Conservation (phyloP, 2,797 vertebrate species). For the Acanthurus lineatus region DNA sequence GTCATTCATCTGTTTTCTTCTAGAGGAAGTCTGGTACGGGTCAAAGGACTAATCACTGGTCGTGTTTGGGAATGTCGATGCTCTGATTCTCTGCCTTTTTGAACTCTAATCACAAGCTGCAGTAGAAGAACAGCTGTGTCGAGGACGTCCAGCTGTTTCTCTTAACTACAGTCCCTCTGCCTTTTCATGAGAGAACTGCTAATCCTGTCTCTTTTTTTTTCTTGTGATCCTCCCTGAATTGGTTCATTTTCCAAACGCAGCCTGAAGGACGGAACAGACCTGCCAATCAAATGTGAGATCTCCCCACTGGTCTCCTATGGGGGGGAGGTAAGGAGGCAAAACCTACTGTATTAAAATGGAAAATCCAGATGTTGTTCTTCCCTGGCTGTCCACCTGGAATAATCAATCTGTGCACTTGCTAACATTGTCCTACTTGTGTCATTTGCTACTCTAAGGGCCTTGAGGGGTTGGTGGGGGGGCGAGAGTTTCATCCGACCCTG, state of each 20-base stretch:
- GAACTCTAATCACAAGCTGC: conserved; percentile 72
- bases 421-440: conserved; percentile 15
- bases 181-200: conserved; percentile 29
- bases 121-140: conserved; percentile 72
- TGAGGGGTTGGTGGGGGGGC: conserved; percentile 88
- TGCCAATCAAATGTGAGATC: conserved; percentile 97
- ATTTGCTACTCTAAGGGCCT: conserved; percentile 85
- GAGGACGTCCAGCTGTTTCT: conserved; percentile 64
- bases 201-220: conserved; percentile 25
- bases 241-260: conserved; percentile 75
- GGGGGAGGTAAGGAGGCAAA: conserved; percentile 91
- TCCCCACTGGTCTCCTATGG: conserved; percentile 95
- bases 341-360: background rate
- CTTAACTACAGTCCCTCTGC: conserved; percentile 33
- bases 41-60: conserved; percentile 72
- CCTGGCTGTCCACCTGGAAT: conserved; percentile 5
- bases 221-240: conserved; percentile 44
- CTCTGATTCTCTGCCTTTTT: conserved; percentile 52
- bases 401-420: background rate
- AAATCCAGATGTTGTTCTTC: conserved; percentile 45
- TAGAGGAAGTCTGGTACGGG: conserved; percentile 43
- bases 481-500: conserved; percentile 89
- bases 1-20: conserved; percentile 64
- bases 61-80: conserved; percentile 48
- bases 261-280: conserved; percentile 94